phyloP scores from a whole-genome alignment of 2,888 invertebrate genomes.

The Plutella xylostella region DNA sequence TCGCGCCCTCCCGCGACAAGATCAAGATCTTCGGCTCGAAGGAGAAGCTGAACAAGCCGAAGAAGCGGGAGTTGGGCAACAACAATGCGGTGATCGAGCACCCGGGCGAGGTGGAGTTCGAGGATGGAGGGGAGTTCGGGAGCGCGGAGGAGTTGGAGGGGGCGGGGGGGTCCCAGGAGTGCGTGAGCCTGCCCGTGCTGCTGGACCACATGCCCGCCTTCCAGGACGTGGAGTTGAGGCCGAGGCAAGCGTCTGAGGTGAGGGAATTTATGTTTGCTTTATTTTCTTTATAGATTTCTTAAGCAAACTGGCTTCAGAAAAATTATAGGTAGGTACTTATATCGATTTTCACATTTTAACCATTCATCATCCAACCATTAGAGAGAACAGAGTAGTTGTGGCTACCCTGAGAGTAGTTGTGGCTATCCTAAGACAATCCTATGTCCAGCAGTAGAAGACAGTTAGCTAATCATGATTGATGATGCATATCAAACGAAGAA shows the following conservation, averaged over 20 bases:
- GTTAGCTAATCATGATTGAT: too few relatives aligned
- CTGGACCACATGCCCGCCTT: slow-evolving; percentile 61
- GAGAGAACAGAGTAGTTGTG: too few relatives aligned
- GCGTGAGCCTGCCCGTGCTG: slow-evolving; percentile 57
- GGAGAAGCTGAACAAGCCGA: slow-evolving; percentile 62
- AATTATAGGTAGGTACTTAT: too few relatives aligned
- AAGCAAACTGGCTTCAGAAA: too few relatives aligned
- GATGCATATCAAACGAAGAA: too few relatives aligned
- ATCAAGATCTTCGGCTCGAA: slow-evolving; percentile 66
- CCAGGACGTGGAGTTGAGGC: slow-evolving; percentile 58
- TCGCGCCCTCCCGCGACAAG: slow-evolving; percentile 59
- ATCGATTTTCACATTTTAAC: too few relatives aligned
- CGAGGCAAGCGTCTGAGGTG: slow-evolving; percentile 58
- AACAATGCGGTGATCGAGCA: slow-evolving; percentile 65
- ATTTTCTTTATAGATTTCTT: too few relatives aligned
- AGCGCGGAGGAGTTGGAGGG: slow-evolving; percentile 59
- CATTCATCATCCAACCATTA: too few relatives aligned
- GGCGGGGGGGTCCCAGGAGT: slow-evolving; percentile 58
- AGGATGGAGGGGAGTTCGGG: slow-evolving; percentile 49
- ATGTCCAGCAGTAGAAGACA: too few relatives aligned
- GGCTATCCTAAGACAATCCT: too few relatives aligned
- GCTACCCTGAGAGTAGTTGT: too few relatives aligned
- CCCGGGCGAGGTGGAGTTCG: slow-evolving; percentile 47
- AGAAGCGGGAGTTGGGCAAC: slow-evolving; percentile 57
- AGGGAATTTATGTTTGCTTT: slow-evolving; percentile 18